Conservation (phyloP, 2,797 vertebrate genomes). For the Spea hammondii region DNA sequence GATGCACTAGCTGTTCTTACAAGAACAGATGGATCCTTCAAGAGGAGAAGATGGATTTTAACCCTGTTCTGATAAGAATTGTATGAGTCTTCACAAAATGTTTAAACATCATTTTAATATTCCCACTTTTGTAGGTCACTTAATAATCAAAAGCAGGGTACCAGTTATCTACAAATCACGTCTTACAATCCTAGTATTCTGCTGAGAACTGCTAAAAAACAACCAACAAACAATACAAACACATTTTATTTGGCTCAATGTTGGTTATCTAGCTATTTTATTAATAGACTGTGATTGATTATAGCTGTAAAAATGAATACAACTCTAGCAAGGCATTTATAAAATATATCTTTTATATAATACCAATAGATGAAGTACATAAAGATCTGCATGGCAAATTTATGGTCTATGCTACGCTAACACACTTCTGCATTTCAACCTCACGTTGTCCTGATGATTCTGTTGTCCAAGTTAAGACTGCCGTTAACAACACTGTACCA, state of each 20-base stretch:
- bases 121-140: conserved; percentile 23
- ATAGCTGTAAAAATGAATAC: no score
- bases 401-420: no score
- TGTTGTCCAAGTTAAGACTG: no score
- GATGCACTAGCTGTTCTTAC: conserved; percentile 55
- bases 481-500: no score
- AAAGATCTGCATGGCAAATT: no score
- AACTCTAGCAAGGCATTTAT: no score
- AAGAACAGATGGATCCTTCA: conserved; percentile 54
- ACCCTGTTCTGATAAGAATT: conserved; percentile 46
- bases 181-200: background rate
- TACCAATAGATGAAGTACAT: no score
- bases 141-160: conserved; percentile 5
- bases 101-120: conserved; percentile 45
- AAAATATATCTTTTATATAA: no score
- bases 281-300: no score
- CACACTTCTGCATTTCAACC: no score
- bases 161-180: conserved; percentile 9
- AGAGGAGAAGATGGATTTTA: conserved; percentile 53
- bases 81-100: conserved; percentile 35
- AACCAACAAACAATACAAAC: background rate
- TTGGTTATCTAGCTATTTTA: no score
- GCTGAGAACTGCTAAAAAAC: background rate
- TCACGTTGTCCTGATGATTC: no score
- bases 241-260: background rate